Conservation (phyloP, 1,140 invertebrate genomes). For the Hypsibius dujardini region DNA sequence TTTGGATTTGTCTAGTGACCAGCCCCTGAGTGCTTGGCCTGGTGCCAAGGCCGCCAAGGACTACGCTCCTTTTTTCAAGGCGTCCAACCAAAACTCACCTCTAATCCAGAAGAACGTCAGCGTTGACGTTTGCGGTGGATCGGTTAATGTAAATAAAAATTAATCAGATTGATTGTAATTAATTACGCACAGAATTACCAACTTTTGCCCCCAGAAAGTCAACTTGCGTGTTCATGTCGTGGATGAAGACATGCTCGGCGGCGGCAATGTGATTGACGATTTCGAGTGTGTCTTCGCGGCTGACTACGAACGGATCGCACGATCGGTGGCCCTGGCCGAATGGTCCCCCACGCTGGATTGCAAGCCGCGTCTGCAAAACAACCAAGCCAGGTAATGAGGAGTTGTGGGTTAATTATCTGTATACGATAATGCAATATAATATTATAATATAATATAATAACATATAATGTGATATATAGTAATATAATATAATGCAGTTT, state of each 20-base stretch:
- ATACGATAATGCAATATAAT: too few species aligned
- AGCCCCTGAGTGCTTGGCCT: not conserved
- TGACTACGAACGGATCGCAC: not conserved
- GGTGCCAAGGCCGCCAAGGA: not conserved
- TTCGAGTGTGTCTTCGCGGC: not conserved
- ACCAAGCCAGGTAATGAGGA: too few species aligned
- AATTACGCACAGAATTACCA: not conserved
- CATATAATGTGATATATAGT: too few species aligned
- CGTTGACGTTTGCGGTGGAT: not conserved
- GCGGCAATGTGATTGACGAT: not conserved
- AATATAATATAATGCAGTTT: too few species aligned
- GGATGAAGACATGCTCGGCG: not conserved
- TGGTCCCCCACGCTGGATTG: too few species aligned
- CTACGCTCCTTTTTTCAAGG: not conserved
- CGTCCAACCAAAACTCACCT: not conserved
- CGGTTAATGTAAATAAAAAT: not conserved
- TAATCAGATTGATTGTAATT: not conserved
- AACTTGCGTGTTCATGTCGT: not conserved
- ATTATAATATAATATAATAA: too few species aligned
- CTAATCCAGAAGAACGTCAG: slow-evolving; percentile 2
- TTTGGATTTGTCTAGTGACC: not conserved
- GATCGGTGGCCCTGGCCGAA: not conserved
- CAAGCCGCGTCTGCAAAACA: too few species aligned
- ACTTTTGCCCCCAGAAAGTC: not conserved
- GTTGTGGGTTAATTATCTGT: too few species aligned